Percentiles rank a stretch among this genome's conserved stretches.
These are phyloP conservation scores for Hymenopus coronatus DNA, from an alignment of 2,888 invertebrate genomes.

Conservation along the genomic window DNA sequence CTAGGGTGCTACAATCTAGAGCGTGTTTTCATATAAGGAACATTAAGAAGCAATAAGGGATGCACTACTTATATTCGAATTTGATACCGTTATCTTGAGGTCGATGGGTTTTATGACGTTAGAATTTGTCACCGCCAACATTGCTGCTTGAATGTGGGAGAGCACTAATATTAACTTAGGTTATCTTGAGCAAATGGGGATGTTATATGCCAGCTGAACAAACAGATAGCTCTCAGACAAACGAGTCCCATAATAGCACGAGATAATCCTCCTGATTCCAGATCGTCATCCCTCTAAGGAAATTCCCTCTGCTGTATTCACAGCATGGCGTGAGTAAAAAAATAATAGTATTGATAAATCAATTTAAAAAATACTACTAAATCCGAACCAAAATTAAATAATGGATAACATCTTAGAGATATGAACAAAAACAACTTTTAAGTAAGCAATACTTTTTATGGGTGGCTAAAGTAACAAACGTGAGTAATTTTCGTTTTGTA, in stretches of 20 bases:
- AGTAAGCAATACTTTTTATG: no score
- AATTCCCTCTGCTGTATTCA: neutral
- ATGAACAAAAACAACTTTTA: no score
- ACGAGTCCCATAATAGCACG: neutral
- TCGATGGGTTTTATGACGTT: neutral
- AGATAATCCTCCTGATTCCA: neutral
- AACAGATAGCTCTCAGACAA: neutral
- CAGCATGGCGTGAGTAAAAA: no score
- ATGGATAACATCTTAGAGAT: no score
- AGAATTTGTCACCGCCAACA: neutral
- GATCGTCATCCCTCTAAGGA: neutral
- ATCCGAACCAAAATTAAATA: no score
- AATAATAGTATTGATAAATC: no score
- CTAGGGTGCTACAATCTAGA: no score
- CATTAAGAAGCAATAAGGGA: no score
- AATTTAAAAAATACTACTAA: no score
- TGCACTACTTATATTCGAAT: no score
- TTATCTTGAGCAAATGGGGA: neutral
- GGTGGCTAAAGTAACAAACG: fast-evolving
- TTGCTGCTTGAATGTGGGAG: neutral
- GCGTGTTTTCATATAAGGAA: no score
- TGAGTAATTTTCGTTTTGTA: no score
- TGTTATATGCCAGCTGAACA: neutral
- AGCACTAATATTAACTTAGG: neutral
- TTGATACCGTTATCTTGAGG: neutral